Percentiles rank a stretch among this genome's conserved stretches.
Conservation (phyloP, 2,888 invertebrate genomes). For the Papilio elwesi region DNA sequence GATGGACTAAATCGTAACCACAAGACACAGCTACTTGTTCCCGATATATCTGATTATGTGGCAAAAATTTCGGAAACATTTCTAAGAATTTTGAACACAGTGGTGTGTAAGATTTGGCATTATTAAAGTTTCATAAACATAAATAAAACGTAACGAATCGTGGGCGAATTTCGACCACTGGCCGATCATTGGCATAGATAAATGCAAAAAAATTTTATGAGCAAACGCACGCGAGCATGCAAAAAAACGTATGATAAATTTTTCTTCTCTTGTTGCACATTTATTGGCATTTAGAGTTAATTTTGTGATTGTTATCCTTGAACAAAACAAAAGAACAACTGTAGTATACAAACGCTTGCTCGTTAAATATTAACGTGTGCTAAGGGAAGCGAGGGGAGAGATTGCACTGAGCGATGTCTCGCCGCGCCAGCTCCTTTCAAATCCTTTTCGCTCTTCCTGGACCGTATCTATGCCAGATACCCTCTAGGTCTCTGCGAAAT, state of each 20-base stretch:
- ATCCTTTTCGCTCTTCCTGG: constrained; percentile 12
- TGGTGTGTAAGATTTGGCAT: too few relatives aligned
- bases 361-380: constrained; percentile 37
- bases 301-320: background rate
- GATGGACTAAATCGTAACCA: constrained; percentile 22
- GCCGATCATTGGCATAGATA: too few relatives aligned
- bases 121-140: too few relatives aligned
- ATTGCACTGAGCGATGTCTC: constrained; percentile 33
- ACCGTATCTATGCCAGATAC: background rate
- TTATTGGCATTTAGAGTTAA: background rate
- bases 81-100: too few relatives aligned
- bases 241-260: too few relatives aligned
- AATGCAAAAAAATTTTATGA: too few relatives aligned
- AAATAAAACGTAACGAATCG: too few relatives aligned
- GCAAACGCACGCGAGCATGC: too few relatives aligned
- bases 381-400: constrained; percentile 1
- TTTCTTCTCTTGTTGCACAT: too few relatives aligned
- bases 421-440: constrained; percentile 2
- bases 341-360: constrained; percentile 5
- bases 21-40: background rate
- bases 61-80: background rate
- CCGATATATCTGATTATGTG: background rate
- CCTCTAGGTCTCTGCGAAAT: constrained; percentile 2
- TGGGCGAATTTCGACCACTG: too few relatives aligned
- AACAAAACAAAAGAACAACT: background rate